phyloP scores from a whole-genome alignment of 2,797 vertebrate species.

The Onychomys torridus region DNA sequence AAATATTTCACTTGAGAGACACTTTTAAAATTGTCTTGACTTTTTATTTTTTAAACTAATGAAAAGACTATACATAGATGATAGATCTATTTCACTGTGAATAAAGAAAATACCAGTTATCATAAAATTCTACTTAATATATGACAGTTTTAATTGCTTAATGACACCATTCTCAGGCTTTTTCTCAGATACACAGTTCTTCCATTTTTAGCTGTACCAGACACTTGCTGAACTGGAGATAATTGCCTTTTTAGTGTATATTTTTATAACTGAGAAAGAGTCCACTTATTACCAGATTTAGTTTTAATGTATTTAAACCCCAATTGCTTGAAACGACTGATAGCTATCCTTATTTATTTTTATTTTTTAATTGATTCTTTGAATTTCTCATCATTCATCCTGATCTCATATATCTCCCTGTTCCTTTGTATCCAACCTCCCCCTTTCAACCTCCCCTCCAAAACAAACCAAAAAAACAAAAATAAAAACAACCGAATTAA shows the following conservation, averaged over 20 bases:
- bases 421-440: background rate
- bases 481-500: background rate
- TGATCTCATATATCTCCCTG: background rate
- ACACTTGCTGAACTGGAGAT: conserved; percentile 64
- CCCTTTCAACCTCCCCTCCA: background rate
- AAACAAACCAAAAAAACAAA: background rate
- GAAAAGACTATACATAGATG: background rate
- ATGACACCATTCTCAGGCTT: conserved; percentile 59
- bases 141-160: conserved; percentile 75
- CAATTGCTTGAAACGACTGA: background rate
- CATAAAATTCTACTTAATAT: conserved; percentile 50
- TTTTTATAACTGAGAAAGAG: conserved; percentile 25
- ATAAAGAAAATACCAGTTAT: conserved; percentile 65
- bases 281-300: background rate
- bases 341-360: background rate
- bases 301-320: background rate
- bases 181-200: conserved; percentile 25
- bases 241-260: conserved; percentile 28
- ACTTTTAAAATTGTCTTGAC: conserved; percentile 7
- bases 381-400: background rate
- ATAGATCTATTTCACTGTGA: background rate
- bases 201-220: conserved; percentile 18
- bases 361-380: background rate
- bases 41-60: background rate
- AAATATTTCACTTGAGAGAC: conserved; percentile 33